Percentiles rank a stretch among this genome's conserved stretches.
phyloP scores from a whole-genome alignment of 92 coral and sea anemone species.

The Galaxea fascicularis region DNA sequence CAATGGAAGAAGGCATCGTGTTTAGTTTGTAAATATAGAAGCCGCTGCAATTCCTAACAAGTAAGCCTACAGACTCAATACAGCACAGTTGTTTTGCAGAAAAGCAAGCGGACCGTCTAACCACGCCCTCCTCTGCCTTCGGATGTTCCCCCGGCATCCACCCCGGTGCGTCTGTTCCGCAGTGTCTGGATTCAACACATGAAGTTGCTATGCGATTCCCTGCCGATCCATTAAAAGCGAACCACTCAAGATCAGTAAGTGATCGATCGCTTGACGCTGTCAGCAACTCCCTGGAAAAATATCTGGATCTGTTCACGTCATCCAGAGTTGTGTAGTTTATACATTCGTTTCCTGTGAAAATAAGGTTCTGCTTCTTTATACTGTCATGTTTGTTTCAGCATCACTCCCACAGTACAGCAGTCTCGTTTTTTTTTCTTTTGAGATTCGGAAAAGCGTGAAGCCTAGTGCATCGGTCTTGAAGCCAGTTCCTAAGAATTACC shows the following conservation, averaged over 20 bases:
- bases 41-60: slow-evolving; percentile 48
- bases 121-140: slow-evolving; percentile 27
- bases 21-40: slow-evolving; percentile 46
- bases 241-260: slow-evolving; percentile 41
- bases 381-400: neutral
- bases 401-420: no score
- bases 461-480: no score
- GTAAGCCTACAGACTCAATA: neutral
- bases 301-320: slow-evolving; percentile 29
- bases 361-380: neutral
- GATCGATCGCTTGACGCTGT: neutral
- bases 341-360: slow-evolving; percentile 26
- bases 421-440: no score
- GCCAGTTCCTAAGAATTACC: no score
- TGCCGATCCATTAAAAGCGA: slow-evolving; percentile 26
- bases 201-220: slow-evolving; percentile 49
- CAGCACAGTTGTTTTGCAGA: slow-evolving; percentile 24
- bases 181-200: slow-evolving; percentile 33
- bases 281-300: neutral
- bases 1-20: neutral
- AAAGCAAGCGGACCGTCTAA: slow-evolving; percentile 34
- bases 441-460: neutral
- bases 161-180: slow-evolving; percentile 44
- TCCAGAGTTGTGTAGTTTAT: slow-evolving; percentile 16
- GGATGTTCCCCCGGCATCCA: slow-evolving; percentile 63